A percentile compares a stretch with the other conserved stretches of the same genome.
phyloP scores from a whole-genome alignment of 2,113 vertebrate species.

The Lipophrys pholis region DNA sequence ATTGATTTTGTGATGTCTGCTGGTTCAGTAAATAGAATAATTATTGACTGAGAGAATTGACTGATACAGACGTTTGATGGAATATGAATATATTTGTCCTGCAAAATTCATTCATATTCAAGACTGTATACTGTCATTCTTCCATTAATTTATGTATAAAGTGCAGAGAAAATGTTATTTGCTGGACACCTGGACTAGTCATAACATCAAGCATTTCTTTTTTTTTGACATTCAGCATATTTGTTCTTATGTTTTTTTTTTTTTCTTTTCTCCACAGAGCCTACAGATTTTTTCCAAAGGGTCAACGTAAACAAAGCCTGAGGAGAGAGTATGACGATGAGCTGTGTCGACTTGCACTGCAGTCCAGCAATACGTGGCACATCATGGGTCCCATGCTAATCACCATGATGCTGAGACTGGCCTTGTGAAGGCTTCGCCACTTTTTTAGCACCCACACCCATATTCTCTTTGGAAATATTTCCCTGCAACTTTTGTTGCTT shows the following conservation, averaged over 20 bases:
- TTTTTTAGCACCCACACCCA: constrained; percentile 42
- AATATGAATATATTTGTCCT: not conserved
- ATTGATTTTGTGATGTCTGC: constrained; percentile 17
- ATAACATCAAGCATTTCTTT: too few relatives aligned
- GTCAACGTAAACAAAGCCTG: constrained; percentile 9
- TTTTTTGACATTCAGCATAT: too few relatives aligned
- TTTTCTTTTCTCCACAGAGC: constrained; percentile 51
- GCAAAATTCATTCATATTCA: not conserved
- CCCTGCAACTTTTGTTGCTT: constrained; percentile 6
- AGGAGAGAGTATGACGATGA: constrained; percentile 66
- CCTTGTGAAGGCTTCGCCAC: constrained; percentile 52
- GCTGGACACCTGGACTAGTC: too few relatives aligned
- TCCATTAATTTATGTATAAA: not conserved
- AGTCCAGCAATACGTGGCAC: constrained; percentile 55
- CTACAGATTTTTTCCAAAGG: constrained; percentile 27
- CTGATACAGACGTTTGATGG: not conserved
- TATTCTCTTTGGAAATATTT: constrained; percentile 34
- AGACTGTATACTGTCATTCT: not conserved
- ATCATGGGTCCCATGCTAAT: constrained; percentile 72
- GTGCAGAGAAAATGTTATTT: not conserved
- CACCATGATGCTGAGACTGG: constrained; percentile 73
- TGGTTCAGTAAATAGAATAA: not conserved
- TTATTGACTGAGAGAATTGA: not conserved
- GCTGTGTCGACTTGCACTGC: constrained; percentile 46
- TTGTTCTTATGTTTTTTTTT: constrained; percentile 12